Base-by-base conservation (phyloP, 2,888 invertebrate species). In the Willowsia nigromaculata region DNA sequence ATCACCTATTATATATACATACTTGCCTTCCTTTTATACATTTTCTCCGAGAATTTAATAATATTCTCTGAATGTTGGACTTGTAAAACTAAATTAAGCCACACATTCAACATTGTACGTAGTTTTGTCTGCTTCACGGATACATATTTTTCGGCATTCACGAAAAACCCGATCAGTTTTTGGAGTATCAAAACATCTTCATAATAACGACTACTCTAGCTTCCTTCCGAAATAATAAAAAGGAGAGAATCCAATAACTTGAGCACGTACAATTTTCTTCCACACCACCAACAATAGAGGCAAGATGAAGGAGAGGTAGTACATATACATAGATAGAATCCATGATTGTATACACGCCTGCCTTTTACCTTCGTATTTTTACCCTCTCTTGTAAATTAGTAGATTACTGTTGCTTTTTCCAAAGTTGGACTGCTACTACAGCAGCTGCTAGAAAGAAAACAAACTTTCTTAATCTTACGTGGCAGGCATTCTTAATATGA, bases 381-480 rank as follows among this genome's bases (percentile, higher is more conserved):
- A 86, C 85, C 50, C 65, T 71, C 43, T 27, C 62, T 88, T 83
- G 88, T 88, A 88, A 88, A 88, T 88, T 88, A 88, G 88, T 74
- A 83, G 88, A 88, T 88, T 88, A 88, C 83, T 88, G 88, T 88
- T 88, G 88, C 88, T 88, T 88, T 88, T 83, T 33, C 88, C 71
- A 62, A 82, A 56, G 50, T 78, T 18, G n/a, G 30, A n/a, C 1
- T 50, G 47, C 25, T 50, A 40, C 37, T 68, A 40, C 68, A 37
- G 30, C 33, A 15, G 47, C 68, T 40, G 40, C 80, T 30, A 30
- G 30, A 65, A 83, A 88, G 65, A 87, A 65, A 81, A 87, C 59
- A 88, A 88, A 88, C 88, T 88, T 88, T 88, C 78, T 78, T 88
- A 88, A 88, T 88, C 87, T 87, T 87, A 81, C 76, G 88, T 88